Evolutionary conservation across 1,140 invertebrate genomes (phyloP).

Genomic region (Fopius arisanus): DNA sequence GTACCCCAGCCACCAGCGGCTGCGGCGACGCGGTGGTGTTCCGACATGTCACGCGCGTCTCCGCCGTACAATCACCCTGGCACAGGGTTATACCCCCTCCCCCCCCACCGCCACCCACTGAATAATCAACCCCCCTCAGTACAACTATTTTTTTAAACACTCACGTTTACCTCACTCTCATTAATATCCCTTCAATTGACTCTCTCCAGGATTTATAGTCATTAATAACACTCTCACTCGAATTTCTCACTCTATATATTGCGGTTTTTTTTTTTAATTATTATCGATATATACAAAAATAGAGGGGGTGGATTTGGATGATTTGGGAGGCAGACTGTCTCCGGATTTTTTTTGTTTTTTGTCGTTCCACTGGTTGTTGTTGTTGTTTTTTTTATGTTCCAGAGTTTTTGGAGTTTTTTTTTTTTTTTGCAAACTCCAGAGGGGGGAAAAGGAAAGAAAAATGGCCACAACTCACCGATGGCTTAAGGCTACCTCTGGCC

Average conservation of each 20-base stretch:
- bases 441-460: constrained; percentile 19
- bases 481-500: constrained; percentile 10
- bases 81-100: constrained; percentile 25
- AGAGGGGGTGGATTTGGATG: neutral
- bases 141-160: neutral
- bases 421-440: neutral
- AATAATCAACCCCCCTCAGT: neutral
- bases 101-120: neutral
- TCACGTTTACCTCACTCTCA: neutral
- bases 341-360: neutral
- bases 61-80: constrained; percentile 20
- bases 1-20: constrained; percentile 59
- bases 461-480: constrained; percentile 25
- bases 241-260: neutral
- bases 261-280: neutral
- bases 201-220: neutral
- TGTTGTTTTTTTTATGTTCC: neutral
- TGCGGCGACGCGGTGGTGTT: constrained; percentile 62
- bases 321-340: neutral
- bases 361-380: neutral
- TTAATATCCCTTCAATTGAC: neutral
- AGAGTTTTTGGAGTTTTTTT: neutral
- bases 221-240: neutral
- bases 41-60: constrained; percentile 56
- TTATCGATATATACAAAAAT: neutral